Conservation (phyloP, 2,888 invertebrate species). For the Argyresthia goedartella region DNA sequence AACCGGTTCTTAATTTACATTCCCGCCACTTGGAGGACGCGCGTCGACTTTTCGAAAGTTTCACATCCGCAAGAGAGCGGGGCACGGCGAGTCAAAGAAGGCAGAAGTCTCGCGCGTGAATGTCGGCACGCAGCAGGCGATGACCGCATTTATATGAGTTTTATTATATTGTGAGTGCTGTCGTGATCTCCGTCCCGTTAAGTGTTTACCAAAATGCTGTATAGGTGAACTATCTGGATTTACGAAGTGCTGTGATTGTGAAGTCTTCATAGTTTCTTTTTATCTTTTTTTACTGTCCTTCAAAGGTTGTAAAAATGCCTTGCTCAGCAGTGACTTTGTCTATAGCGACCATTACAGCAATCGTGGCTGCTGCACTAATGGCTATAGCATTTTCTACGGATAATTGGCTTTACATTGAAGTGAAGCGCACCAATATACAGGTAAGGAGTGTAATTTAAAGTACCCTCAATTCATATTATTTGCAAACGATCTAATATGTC, state of each 20-base stretch:
- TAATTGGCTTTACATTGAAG: slow-evolving; percentile 96
- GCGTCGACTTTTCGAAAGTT: slow-evolving; percentile 60
- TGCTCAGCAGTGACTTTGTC: slow-evolving; percentile 95
- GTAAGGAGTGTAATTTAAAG: slow-evolving; percentile 55
- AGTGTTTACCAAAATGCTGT: slow-evolving; percentile 66
- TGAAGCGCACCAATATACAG: slow-evolving; percentile 89
- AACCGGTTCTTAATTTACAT: slow-evolving; percentile 59
- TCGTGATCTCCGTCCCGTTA: slow-evolving; percentile 57
- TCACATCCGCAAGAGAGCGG: slow-evolving; percentile 71
- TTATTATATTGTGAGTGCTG: slow-evolving; percentile 60
- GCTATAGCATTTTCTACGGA: slow-evolving; percentile 96
- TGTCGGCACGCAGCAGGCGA: slow-evolving; percentile 64
- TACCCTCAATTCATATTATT: slow-evolving; percentile 2
- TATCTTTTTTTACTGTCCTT: slow-evolving; percentile 31
- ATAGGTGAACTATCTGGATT: slow-evolving; percentile 54
- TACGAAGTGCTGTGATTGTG: slow-evolving; percentile 63
- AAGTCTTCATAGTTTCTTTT: slow-evolving; percentile 29
- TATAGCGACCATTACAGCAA: slow-evolving; percentile 95
- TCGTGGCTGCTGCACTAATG: slow-evolving; percentile 92
- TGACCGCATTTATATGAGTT: slow-evolving; percentile 68
- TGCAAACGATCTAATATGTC: no score
- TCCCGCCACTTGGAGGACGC: slow-evolving; percentile 63
- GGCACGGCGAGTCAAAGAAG: slow-evolving; percentile 33
- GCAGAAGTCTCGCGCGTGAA: slow-evolving; percentile 65
- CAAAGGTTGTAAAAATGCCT: slow-evolving; percentile 79